These are phyloP conservation scores for Carposina sasakii DNA, from an alignment of 1,140 invertebrate genomes.

Conservation along the genomic window DNA sequence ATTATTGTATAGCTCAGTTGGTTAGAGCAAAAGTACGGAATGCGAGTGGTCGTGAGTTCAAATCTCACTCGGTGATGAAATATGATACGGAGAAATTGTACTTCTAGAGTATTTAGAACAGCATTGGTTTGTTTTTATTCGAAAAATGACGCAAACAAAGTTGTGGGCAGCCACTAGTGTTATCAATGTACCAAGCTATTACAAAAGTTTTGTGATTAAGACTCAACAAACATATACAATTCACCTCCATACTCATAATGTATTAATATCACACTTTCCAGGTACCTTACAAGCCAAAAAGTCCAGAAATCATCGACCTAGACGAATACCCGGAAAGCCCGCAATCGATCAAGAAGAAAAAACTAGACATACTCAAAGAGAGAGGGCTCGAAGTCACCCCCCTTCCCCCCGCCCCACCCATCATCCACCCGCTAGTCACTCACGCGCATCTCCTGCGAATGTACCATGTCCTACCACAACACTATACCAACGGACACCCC, in stretches of 20 bases:
- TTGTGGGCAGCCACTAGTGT: too few species aligned
- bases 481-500: conserved; percentile 53
- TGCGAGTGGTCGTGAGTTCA: too few species aligned
- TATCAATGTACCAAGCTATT: not conserved
- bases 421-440: conserved; percentile 71
- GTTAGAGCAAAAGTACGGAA: too few species aligned
- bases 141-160: too few species aligned
- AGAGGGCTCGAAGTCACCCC: conserved; percentile 82
- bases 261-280: conserved; percentile 38
- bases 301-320: conserved; percentile 78
- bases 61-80: too few species aligned
- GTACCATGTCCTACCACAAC: conserved; percentile 59
- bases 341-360: conserved; percentile 76
- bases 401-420: conserved; percentile 55
- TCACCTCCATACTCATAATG: conserved; percentile 1
- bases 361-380: conserved; percentile 82
- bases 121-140: too few species aligned
- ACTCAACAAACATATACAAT: too few species aligned
- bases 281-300: conserved; percentile 73
- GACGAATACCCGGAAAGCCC: conserved; percentile 71
- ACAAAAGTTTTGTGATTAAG: not conserved
- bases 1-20: too few species aligned
- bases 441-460: conserved; percentile 71
- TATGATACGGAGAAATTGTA: too few species aligned
- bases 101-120: too few species aligned